phyloP scores from a whole-genome alignment of 2,113 vertebrate species.

The Nycticryphes semicollaris region DNA sequence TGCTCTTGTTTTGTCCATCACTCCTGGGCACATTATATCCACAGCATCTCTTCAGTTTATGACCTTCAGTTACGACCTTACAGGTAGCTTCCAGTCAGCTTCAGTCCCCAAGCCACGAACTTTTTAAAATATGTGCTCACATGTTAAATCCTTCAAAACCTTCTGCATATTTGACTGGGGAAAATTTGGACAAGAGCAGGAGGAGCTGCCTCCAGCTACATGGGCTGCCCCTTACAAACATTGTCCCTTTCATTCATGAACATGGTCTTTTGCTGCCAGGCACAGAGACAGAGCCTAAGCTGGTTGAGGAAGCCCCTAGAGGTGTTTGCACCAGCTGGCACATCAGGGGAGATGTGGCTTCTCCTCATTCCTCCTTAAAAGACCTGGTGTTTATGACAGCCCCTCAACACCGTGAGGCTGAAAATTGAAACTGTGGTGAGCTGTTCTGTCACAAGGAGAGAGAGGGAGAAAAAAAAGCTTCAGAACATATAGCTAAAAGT shows the following conservation, averaged over 20 bases:
- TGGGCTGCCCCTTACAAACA: not conserved
- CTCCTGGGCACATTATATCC: not conserved
- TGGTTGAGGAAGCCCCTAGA: rapidly evolving
- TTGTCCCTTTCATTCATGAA: not conserved
- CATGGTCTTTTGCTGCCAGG: not conserved
- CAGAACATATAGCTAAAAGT: not conserved
- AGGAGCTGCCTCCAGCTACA: not conserved
- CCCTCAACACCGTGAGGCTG: not conserved
- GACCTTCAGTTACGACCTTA: not conserved
- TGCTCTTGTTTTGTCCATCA: not conserved
- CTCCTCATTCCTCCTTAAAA: not conserved
- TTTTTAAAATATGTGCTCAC: not conserved
- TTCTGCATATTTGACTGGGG: not conserved
- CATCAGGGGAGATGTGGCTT: not conserved
- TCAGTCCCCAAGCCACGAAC: not conserved
- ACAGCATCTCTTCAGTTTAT: not conserved
- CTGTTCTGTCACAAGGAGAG: not conserved
- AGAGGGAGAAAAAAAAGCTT: not conserved
- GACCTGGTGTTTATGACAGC: not conserved
- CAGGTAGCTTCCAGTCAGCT: not conserved
- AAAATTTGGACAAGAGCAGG: not conserved
- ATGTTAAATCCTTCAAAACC: not conserved
- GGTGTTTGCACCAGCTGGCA: not conserved
- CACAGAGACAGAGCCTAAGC: rapidly evolving
- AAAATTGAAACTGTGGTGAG: not conserved